Percentiles rank a stretch among this genome's conserved stretches.
phyloP scores from a whole-genome alignment of 2,113 vertebrate species.

The Eulemur macaco region DNA sequence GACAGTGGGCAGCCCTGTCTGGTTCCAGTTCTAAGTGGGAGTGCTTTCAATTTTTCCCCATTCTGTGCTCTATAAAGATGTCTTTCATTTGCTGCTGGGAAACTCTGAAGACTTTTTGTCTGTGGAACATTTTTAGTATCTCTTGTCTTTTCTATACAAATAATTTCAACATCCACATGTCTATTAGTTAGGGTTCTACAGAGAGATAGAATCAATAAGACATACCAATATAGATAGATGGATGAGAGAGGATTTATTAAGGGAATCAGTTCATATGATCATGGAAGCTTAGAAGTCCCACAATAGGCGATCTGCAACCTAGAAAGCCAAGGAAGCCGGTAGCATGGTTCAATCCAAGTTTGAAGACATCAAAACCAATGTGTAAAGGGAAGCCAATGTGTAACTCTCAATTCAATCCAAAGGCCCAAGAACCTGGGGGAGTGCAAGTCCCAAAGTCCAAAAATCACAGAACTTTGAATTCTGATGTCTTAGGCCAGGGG shows the following conservation, averaged over 20 bases:
- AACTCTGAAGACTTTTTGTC: neutral
- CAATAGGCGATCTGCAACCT: neutral
- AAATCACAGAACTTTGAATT: neutral
- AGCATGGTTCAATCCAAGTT: neutral
- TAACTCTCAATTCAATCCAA: neutral
- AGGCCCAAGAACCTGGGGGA: neutral
- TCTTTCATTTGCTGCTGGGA: neutral
- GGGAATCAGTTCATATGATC: neutral
- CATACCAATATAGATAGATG: neutral
- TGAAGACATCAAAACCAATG: neutral
- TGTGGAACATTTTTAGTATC: neutral
- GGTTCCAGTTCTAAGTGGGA: too few relatives aligned
- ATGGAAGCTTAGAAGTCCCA: neutral
- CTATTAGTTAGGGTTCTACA: neutral
- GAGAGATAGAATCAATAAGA: neutral
- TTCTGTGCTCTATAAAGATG: neutral
- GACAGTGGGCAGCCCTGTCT: too few relatives aligned
- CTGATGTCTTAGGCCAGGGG: neutral
- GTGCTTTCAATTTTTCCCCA: too few relatives aligned
- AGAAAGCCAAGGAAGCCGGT: neutral
- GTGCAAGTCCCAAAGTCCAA: neutral
- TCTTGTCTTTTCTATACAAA: neutral
- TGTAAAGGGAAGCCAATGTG: neutral
- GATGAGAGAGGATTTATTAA: neutral
- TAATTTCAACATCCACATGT: neutral